These are phyloP conservation scores for Stichodactyla mertensii DNA, from an alignment of 64 coral and sea anemone genomes.

Conservation along the genomic window DNA sequence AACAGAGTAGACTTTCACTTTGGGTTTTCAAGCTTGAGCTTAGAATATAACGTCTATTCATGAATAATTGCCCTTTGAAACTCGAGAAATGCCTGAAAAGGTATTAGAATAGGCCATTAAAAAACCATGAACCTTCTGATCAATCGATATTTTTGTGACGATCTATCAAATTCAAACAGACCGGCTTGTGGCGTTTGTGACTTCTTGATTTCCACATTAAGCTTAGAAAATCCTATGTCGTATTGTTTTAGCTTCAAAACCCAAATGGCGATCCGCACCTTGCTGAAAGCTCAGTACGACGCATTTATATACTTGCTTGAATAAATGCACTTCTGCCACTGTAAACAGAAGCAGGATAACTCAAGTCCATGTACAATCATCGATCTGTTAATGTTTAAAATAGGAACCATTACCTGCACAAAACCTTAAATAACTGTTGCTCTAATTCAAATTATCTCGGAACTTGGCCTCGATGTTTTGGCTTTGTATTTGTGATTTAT, in stretches of 20 bases:
- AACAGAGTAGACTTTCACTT: neutral
- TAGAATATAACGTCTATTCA: neutral
- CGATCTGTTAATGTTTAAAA: neutral
- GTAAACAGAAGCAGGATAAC: neutral
- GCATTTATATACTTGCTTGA: neutral
- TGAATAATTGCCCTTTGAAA: neutral
- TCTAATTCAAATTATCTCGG: neutral
- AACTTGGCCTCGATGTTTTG: neutral
- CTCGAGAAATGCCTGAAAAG: constrained; percentile 1
- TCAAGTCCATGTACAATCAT: neutral
- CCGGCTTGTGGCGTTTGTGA: neutral
- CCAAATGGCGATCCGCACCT: neutral
- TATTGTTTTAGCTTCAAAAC: neutral
- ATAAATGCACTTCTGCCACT: neutral
- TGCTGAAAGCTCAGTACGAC: neutral
- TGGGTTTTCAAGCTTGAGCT: neutral
- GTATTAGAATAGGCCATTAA: constrained; percentile 21
- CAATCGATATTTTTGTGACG: neutral
- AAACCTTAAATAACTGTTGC: neutral
- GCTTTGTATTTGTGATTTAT: neutral
- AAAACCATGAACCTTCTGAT: constrained; percentile 20
- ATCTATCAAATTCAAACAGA: neutral
- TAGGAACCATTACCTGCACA: neutral
- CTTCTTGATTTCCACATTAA: neutral
- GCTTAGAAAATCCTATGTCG: neutral